phyloP scores from a whole-genome alignment of 2,797 vertebrate genomes.

The Pogonophryne albipinna region DNA sequence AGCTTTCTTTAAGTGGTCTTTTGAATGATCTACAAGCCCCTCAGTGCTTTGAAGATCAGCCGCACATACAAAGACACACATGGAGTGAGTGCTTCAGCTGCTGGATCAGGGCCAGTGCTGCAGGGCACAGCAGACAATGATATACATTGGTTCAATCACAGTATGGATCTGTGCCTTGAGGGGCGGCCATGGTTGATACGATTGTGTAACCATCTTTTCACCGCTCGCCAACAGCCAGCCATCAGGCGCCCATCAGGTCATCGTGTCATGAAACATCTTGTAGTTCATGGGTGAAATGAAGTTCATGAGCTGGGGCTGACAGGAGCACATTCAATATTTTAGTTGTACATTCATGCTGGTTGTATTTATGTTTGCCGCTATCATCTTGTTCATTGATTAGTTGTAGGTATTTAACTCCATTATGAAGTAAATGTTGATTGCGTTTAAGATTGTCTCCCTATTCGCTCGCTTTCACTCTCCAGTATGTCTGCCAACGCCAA shows the following conservation, averaged over 20 bases:
- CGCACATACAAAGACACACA: constrained; percentile 22
- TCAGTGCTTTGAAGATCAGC: constrained; percentile 29
- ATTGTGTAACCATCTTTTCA: constrained; percentile 34
- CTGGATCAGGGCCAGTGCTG: constrained; percentile 52
- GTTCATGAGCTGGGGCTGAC: constrained; percentile 11
- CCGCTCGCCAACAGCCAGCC: constrained; percentile 14
- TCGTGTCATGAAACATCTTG: constrained; percentile 32
- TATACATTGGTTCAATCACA: constrained; percentile 50
- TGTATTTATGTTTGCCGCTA: neutral
- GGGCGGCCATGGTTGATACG: constrained; percentile 38
- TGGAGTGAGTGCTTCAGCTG: constrained; percentile 23
- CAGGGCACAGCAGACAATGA: constrained; percentile 50
- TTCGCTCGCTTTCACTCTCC: too few relatives aligned
- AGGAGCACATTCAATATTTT: constrained; percentile 4
- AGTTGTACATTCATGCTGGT: neutral
- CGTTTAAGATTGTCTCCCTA: too few relatives aligned
- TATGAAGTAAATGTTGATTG: too few relatives aligned
- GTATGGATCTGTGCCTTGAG: constrained; percentile 60
- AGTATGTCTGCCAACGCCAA: too few relatives aligned
- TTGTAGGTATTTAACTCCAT: too few relatives aligned
- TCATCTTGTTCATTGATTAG: too few relatives aligned
- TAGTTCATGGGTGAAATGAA: constrained; percentile 41
- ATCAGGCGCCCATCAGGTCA: constrained; percentile 19
- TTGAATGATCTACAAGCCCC: constrained; percentile 48
- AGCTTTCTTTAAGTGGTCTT: constrained; percentile 32